A percentile compares a stretch with the other conserved stretches of the same genome.
Evolutionary conservation across 64 coral and sea anemone species (phyloP).

Genomic region (Porites lutea): DNA sequence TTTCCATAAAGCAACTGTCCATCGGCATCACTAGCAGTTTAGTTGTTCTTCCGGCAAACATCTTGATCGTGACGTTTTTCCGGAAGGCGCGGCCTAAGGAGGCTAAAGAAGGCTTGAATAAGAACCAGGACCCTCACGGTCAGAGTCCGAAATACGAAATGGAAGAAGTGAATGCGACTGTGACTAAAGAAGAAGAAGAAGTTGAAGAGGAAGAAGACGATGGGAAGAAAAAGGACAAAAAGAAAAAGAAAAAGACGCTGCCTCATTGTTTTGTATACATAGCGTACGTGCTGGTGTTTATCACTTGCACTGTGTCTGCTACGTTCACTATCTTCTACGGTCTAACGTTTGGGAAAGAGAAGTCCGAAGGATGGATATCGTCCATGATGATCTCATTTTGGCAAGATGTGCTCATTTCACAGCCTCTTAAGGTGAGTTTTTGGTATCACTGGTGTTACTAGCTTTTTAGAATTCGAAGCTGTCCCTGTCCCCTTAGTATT

Average conservation of each 20-base stretch:
- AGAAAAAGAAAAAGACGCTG: conserved; percentile 79
- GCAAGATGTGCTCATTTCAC: conserved; percentile 91
- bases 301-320: conserved; percentile 80
- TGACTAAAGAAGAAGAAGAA: conserved; percentile 35
- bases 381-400: conserved; percentile 97
- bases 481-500: too few relatives aligned
- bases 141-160: conserved; percentile 76
- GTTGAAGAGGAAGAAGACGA: conserved; percentile 63
- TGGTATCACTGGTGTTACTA: too few relatives aligned
- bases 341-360: conserved; percentile 93
- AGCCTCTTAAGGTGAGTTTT: conserved; percentile 72
- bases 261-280: conserved; percentile 80
- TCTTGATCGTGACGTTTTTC: conserved; percentile 84
- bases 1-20: conserved; percentile 87
- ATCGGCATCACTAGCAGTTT: conserved; percentile 84
- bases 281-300: conserved; percentile 74
- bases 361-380: conserved; percentile 89
- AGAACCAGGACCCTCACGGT: conserved; percentile 72
- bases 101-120: conserved; percentile 31
- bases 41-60: conserved; percentile 78
- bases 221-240: conserved; percentile 58
- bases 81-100: conserved; percentile 81
- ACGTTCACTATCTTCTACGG: conserved; percentile 92
- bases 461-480: too few relatives aligned
- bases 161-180: not conserved